These are phyloP conservation scores for Sarcophaga carnaria DNA, from an alignment of 2,888 invertebrate genomes.

Conservation along the genomic window DNA sequence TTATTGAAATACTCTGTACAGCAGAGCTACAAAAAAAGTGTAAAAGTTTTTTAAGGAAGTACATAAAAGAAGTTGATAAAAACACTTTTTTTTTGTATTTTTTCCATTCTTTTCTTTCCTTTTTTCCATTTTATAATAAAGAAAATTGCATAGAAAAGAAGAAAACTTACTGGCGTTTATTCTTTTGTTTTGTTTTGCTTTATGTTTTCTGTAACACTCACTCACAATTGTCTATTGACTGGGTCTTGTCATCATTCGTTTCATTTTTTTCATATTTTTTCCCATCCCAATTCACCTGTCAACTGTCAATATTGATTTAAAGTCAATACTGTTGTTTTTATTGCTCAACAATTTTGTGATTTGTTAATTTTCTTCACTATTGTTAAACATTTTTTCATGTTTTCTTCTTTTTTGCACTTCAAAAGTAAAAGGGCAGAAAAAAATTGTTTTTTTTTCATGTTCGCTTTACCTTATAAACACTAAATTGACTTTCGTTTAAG, in stretches of 20 bases:
- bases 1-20: too few relatives aligned
- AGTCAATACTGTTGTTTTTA: slow-evolving; percentile 41
- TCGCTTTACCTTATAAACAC: not conserved
- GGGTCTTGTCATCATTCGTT: slow-evolving; percentile 33
- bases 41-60: too few relatives aligned
- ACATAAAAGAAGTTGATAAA: too few relatives aligned
- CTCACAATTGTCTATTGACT: slow-evolving; percentile 52
- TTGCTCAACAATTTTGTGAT: slow-evolving; percentile 55
- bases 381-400: not conserved
- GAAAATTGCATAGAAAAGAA: slow-evolving; percentile 1
- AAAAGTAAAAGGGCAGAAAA: not conserved
- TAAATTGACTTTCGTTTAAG: not conserved
- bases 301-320: slow-evolving; percentile 64
- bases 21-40: too few relatives aligned
- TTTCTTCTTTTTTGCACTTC: not conserved
- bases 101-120: not conserved
- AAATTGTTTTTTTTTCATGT: not conserved
- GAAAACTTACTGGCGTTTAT: slow-evolving; percentile 10
- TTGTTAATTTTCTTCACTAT: slow-evolving; percentile 46
- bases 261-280: not conserved
- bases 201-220: not conserved
- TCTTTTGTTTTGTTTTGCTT: slow-evolving; percentile 32
- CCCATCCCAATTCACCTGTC: slow-evolving; percentile 50
- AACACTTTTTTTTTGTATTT: too few relatives aligned
- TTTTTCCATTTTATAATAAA: not conserved